Base-by-base conservation (phyloP, 2,888 invertebrate species). In the Cyrtodaria siliqua region DNA sequence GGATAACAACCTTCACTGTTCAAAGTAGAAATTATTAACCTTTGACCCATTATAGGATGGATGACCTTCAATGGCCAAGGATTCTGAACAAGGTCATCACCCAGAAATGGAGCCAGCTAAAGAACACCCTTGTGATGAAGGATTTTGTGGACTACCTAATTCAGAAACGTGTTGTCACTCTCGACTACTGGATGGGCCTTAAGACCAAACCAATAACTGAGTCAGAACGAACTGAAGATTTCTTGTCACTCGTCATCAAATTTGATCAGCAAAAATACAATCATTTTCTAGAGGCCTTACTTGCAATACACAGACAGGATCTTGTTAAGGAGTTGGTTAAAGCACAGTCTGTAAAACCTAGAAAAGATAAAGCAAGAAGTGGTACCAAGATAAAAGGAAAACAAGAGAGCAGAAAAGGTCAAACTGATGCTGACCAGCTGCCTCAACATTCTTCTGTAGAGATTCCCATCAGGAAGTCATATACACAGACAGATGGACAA, bases 71-170 rank as follows among this genome's bases (percentile, higher is more conserved):
- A 44, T 81, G 81, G 81, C 78, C 77, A 6, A 71, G 66, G 47
- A 56, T 57, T 6, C 14, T 78, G 9, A 81, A 81, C 47, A 64
- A 72, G 24, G 75, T 81, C 16, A 63, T 81, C 18, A 81, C 81
- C 14, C 55, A 72, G 40, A 70, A 68, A 63, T 81, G 81, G 81
- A 71, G 62, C 4, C 71, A 78, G 42, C 44, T 81, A n/a, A 78
- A 81, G 66, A 81, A 77, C 38, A 75, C 81, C 14, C 68, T 81
- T 8, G 81, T 81, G 12, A 66, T 81, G 75, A 75, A 75, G 52
- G 78, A 81, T 69, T 72, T 81, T 69, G 75, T 78, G 1, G 81
- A 81, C 59, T 62, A 81, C 44, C 69, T 81, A n/a, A 81, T 81
- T 38, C 81, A 81, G 47, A 71, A 72, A 23, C 47, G 75, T 26